These are phyloP conservation scores for Glyphotaelius pellucidus DNA, from an alignment of 2,888 invertebrate species.

Conservation along the genomic window DNA sequence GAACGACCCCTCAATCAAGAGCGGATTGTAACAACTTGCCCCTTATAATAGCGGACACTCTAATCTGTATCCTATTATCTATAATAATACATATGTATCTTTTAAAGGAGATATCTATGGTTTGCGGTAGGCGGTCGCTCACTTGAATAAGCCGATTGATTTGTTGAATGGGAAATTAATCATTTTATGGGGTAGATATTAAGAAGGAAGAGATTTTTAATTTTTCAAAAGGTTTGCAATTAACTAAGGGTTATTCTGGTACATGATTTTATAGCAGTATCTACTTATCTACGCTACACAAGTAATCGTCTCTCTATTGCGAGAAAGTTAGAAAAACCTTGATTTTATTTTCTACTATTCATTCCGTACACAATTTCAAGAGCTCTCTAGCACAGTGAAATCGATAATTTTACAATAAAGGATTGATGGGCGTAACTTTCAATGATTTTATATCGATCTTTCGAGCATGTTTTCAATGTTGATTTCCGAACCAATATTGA, in stretches of 20 bases:
- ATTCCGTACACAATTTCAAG: no score
- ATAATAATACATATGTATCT: background rate
- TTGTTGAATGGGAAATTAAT: background rate
- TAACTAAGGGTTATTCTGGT: background rate
- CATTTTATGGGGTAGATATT: background rate
- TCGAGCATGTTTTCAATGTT: no score
- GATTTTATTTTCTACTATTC: no score
- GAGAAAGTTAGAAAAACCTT: background rate
- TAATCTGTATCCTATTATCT: slow-evolving; percentile 28
- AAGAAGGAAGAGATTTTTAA: background rate
- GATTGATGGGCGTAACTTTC: no score
- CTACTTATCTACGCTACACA: background rate
- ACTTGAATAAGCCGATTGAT: background rate
- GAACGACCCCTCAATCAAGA: slow-evolving; percentile 11
- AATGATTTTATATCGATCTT: no score
- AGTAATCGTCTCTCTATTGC: background rate
- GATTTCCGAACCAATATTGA: no score
- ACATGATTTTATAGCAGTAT: background rate
- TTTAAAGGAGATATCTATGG: background rate
- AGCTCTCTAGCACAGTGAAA: no score
- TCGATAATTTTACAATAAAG: no score
- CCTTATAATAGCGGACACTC: slow-evolving; percentile 27
- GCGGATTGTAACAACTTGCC: slow-evolving; percentile 30
- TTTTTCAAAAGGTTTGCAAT: background rate
- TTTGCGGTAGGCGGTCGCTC: background rate